Evolutionary conservation across 2,888 invertebrate species (phyloP).

Genomic region (Eudasyphora cyanicolor): DNA sequence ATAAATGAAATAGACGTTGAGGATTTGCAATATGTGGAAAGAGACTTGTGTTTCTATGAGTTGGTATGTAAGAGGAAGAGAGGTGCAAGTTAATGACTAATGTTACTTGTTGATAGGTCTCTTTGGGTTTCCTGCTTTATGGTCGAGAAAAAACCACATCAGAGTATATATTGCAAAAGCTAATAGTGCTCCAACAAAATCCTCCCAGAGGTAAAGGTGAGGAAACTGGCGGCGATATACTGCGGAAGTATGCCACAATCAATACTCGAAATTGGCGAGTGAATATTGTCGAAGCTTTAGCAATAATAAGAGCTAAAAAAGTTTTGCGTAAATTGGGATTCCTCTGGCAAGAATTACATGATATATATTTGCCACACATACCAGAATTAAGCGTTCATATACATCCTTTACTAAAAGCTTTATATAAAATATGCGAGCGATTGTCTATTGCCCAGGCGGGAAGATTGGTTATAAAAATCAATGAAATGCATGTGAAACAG

Average conservation of each 20-base stretch:
- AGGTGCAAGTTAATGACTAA: not conserved
- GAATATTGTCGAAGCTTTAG: slow-evolving; percentile 81
- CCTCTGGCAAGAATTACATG: slow-evolving; percentile 70
- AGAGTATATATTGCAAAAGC: slow-evolving; percentile 73
- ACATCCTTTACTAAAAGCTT: slow-evolving; percentile 79
- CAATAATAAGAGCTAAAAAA: slow-evolving; percentile 79
- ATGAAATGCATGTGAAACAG: slow-evolving; percentile 66
- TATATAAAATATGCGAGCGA: slow-evolving; percentile 80
- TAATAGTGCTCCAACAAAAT: slow-evolving; percentile 69
- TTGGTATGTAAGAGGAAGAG: slow-evolving; percentile 77
- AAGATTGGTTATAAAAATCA: slow-evolving; percentile 69
- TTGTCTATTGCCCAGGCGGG: slow-evolving; percentile 74
- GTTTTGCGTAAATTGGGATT: slow-evolving; percentile 79
- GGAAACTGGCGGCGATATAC: slow-evolving; percentile 53
- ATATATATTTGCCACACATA: slow-evolving; percentile 77
- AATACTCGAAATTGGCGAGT: slow-evolving; percentile 78
- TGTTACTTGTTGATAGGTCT: slow-evolving; percentile 69
- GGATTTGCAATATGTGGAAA: slow-evolving; percentile 79
- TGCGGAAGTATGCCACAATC: slow-evolving; percentile 73
- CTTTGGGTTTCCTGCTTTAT: slow-evolving; percentile 75
- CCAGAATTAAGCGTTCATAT: slow-evolving; percentile 76
- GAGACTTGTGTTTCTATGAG: slow-evolving; percentile 80
- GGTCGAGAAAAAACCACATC: slow-evolving; percentile 72
- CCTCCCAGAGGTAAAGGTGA: slow-evolving; percentile 37
- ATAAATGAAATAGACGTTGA: slow-evolving; percentile 70